Percentiles rank a stretch among this genome's conserved stretches.
phyloP scores from a whole-genome alignment of 2,113 vertebrate genomes.

The Dicaeum eximium region DNA sequence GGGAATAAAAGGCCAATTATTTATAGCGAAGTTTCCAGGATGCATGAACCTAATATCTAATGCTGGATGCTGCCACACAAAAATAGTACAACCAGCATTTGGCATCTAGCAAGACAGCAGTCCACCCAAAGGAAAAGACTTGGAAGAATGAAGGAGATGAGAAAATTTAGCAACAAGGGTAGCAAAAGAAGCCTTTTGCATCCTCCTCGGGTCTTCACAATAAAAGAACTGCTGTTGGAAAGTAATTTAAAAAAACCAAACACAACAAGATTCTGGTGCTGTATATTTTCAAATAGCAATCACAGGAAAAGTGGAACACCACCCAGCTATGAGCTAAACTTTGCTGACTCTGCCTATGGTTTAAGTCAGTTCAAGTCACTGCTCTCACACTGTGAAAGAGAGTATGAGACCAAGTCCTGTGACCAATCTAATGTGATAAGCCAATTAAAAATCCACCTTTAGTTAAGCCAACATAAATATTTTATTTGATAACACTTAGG shows the following conservation, averaged over 20 bases:
- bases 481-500: neutral
- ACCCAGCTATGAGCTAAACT: neutral
- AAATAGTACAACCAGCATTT: neutral
- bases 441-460: neutral
- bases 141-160: neutral
- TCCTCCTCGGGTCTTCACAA: accelerated
- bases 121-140: neutral
- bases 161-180: neutral
- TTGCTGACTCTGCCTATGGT: neutral
- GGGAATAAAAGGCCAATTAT: constrained; percentile 1
- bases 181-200: neutral
- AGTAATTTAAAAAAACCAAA: neutral
- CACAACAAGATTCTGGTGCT: neutral
- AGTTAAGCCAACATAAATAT: neutral
- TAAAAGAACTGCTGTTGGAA: neutral
- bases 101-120: neutral
- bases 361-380: neutral
- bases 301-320: neutral
- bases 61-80: neutral
- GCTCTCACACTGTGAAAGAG: neutral
- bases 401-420: neutral
- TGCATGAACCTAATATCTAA: neutral
- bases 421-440: neutral
- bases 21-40: constrained; percentile 20
- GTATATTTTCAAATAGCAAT: neutral